Evolutionary conservation across 2,797 vertebrate genomes (phyloP).

Genomic region (Peromyscus nudipes): DNA sequence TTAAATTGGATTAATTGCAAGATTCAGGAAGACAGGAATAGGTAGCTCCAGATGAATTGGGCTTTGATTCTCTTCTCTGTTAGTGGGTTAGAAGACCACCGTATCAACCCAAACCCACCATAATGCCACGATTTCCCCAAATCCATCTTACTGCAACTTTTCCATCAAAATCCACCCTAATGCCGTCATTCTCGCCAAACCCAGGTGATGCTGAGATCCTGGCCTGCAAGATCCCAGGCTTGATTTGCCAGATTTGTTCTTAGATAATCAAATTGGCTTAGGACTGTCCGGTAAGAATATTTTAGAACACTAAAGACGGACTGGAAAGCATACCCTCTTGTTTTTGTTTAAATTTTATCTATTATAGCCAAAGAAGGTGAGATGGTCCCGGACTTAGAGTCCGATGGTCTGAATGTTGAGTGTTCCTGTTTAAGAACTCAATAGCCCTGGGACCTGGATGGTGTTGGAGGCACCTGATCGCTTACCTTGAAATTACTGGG

Average conservation of each 20-base stretch:
- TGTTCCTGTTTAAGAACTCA: not conserved
- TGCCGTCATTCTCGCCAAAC: not conserved
- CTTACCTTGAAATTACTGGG: not conserved
- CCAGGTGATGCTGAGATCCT: not conserved
- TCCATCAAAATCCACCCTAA: not conserved
- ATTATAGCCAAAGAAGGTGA: not conserved
- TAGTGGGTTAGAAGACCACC: not conserved
- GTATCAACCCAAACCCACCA: not conserved
- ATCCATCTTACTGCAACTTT: not conserved
- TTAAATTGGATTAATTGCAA: slow-evolving; percentile 36
- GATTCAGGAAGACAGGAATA: not conserved
- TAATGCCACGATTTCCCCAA: not conserved
- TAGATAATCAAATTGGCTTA: not conserved
- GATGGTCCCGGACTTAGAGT: not conserved
- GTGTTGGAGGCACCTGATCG: not conserved
- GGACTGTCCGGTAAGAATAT: not conserved
- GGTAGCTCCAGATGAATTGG: not conserved
- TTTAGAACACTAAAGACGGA: not conserved
- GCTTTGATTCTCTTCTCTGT: not conserved
- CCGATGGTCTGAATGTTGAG: slow-evolving; percentile 17
- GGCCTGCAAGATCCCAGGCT: not conserved
- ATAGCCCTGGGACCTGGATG: not conserved
- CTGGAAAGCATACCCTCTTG: not conserved
- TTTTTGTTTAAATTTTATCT: slow-evolving; percentile 56
- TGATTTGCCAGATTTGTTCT: not conserved